Percentiles rank a stretch among this genome's conserved stretches.
Evolutionary conservation across 2,888 invertebrate genomes (phyloP).

Genomic region (Eudasyphora cyanicolor): DNA sequence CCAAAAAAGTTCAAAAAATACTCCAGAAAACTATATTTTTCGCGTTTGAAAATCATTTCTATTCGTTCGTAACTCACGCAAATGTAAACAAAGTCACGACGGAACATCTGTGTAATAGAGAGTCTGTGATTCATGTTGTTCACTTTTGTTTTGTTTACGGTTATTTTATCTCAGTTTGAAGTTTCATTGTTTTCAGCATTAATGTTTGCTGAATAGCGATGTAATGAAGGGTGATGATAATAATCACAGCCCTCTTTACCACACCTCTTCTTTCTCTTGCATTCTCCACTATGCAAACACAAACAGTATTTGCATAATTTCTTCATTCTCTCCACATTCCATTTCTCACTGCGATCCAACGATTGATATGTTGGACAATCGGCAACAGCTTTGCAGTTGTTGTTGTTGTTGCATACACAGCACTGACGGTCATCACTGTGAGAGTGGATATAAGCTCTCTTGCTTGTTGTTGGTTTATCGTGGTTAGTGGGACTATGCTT

Average conservation of each 20-base stretch:
- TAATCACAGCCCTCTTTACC: background rate
- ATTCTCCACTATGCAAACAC: background rate
- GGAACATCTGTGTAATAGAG: no score
- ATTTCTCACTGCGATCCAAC: constrained; percentile 32
- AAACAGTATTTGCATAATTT: no score
- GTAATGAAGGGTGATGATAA: constrained; percentile 18
- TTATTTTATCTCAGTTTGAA: no score
- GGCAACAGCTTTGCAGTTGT: constrained; percentile 7
- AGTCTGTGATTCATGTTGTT: no score
- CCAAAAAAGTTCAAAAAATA: no score
- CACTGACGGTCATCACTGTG: background rate
- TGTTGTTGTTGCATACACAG: no score
- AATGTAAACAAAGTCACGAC: no score
- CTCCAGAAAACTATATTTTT: no score
- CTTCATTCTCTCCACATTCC: no score
- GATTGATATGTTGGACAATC: constrained; percentile 26
- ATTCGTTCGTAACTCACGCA: no score
- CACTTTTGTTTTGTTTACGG: background rate
- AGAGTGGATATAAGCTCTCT: background rate
- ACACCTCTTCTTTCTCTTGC: background rate
- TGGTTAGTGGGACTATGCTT: background rate
- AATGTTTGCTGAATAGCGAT: background rate
- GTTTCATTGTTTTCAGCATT: background rate
- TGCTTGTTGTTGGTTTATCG: constrained; percentile 1
- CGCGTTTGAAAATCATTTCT: no score